Conservation (phyloP, 1,140 invertebrate species). For the Dendroctonus ponderosae region DNA sequence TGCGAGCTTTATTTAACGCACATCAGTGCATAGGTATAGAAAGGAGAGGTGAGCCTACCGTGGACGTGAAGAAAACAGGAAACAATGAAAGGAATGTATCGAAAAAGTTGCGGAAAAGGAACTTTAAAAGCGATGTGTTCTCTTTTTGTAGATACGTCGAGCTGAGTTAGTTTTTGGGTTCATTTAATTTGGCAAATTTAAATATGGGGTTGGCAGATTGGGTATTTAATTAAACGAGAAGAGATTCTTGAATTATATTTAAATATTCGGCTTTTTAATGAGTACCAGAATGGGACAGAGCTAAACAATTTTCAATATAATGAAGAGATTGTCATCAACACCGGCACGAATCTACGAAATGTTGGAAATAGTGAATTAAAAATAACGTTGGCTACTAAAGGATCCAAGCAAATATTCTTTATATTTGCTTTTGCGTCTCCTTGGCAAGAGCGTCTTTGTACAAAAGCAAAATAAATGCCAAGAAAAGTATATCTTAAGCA, state of each 20-base stretch:
- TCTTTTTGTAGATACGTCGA: constrained; percentile 21
- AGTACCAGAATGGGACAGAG: too few relatives aligned
- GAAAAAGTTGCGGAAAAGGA: constrained; percentile 37
- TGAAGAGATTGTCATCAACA: too few relatives aligned
- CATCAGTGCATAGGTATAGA: constrained; percentile 2
- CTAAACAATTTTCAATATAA: too few relatives aligned
- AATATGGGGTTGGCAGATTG: constrained; percentile 36
- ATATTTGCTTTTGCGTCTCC: too few relatives aligned
- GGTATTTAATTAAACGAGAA: constrained; percentile 33
- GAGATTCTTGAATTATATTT: not conserved
- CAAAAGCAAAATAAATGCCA: too few relatives aligned
- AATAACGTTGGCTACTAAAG: too few relatives aligned
- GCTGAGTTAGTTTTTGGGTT: constrained; percentile 33
- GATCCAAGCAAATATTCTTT: too few relatives aligned
- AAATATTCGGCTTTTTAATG: too few relatives aligned
- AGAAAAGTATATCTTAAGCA: too few relatives aligned
- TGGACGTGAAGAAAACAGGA: constrained; percentile 10
- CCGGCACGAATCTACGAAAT: too few relatives aligned
- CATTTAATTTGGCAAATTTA: constrained; percentile 44
- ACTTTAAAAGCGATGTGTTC: constrained; percentile 23
- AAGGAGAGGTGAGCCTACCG: constrained; percentile 11
- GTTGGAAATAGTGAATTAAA: too few relatives aligned
- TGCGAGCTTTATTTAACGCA: constrained; percentile 18
- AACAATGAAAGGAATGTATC: constrained; percentile 10
- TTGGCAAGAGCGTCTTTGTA: too few relatives aligned